Conservation (phyloP, 1,140 invertebrate genomes). For the Holotrichia oblita region DNA sequence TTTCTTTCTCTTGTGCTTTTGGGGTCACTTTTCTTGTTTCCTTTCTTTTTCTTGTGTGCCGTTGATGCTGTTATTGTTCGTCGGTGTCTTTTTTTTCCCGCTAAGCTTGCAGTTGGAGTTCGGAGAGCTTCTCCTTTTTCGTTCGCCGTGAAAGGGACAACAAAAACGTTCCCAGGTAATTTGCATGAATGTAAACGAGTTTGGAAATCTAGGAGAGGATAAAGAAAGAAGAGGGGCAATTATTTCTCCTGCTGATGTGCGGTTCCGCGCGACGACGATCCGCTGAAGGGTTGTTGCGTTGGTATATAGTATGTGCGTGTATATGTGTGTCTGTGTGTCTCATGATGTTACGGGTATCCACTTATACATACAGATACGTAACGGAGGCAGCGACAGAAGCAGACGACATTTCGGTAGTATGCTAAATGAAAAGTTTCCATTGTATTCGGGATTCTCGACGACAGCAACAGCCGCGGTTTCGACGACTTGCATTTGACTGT, state of each 20-base stretch:
- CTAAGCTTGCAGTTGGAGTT: neutral
- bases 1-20: neutral
- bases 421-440: slow-evolving; percentile 59
- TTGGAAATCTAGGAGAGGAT: slow-evolving; percentile 6
- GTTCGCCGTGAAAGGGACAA: slow-evolving; percentile 7
- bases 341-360: neutral
- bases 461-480: slow-evolving; percentile 25
- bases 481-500: slow-evolving; percentile 39
- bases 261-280: neutral
- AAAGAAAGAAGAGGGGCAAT: slow-evolving; percentile 16
- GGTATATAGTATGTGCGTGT: neutral
- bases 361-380: too few relatives aligned
- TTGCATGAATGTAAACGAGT: slow-evolving; percentile 35
- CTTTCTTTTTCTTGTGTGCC: neutral
- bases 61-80: neutral
- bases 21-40: neutral
- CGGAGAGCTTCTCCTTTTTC: neutral
- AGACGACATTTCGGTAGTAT: slow-evolving; percentile 49
- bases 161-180: slow-evolving; percentile 25
- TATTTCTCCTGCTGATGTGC: neutral
- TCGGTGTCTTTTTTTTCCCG: neutral
- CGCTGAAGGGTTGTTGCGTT: neutral
- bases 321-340: neutral
- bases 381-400: neutral
- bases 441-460: slow-evolving; percentile 55